Conservation (phyloP, 2,113 vertebrate species). For the Theropithecus gelada region DNA sequence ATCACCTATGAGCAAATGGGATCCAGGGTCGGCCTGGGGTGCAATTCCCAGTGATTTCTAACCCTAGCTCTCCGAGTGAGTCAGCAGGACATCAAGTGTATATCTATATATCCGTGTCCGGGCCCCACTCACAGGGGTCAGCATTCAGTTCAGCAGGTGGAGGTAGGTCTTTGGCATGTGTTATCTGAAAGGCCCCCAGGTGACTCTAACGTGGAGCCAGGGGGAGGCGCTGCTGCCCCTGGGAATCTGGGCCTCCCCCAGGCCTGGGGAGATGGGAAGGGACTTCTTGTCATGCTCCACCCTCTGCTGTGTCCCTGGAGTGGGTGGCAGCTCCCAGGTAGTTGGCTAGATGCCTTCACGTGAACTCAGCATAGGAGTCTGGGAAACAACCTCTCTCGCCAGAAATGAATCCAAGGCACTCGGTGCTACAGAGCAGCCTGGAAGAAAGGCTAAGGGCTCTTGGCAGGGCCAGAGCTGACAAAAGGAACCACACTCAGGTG, state of each 20-base stretch:
- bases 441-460: background rate
- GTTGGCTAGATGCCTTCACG: background rate
- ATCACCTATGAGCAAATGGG: background rate
- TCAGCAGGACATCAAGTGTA: background rate
- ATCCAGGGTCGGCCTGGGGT: background rate
- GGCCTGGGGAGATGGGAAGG: background rate
- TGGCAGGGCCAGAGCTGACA: background rate
- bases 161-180: background rate
- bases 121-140: background rate
- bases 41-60: background rate
- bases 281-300: background rate
- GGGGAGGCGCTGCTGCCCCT: background rate
- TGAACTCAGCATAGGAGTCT: background rate
- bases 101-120: background rate
- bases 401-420: background rate
- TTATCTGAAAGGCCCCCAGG: background rate
- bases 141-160: background rate
- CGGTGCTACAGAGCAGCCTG: background rate
- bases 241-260: background rate
- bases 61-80: background rate
- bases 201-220: background rate
- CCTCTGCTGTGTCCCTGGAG: background rate
- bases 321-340: background rate
- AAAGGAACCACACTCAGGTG: background rate
- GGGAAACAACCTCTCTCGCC: background rate